A percentile compares a stretch with the other conserved stretches of the same genome.
phyloP scores from a whole-genome alignment of 1,140 invertebrate genomes.

The Drosophila littoralis region DNA sequence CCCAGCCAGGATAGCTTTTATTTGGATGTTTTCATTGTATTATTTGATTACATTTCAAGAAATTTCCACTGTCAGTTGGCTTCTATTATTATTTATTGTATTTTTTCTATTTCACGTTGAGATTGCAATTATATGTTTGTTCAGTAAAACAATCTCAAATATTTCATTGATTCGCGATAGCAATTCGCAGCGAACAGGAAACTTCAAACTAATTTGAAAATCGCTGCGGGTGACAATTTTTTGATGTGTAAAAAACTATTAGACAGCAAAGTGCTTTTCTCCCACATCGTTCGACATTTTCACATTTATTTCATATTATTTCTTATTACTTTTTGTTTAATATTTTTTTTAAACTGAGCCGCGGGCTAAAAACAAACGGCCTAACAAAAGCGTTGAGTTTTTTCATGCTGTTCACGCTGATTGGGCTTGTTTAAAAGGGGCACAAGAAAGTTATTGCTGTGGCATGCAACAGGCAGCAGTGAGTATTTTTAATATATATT shows the following conservation, averaged over 20 bases:
- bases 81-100: slow-evolving; percentile 15
- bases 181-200: slow-evolving; percentile 3
- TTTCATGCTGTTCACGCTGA: not conserved
- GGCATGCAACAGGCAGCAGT: not conserved
- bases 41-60: not conserved
- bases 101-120: not conserved
- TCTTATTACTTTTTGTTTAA: slow-evolving; percentile 10
- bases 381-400: slow-evolving; percentile 4
- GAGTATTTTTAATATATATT: no score
- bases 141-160: slow-evolving; percentile 7
- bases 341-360: not conserved
- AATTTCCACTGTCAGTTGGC: not conserved
- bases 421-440: not conserved
- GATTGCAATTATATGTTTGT: not conserved
- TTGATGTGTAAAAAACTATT: slow-evolving; percentile 33
- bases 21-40: not conserved
- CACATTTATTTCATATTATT: slow-evolving; percentile 20
- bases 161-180: slow-evolving; percentile 16
- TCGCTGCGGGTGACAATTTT: slow-evolving; percentile 52
- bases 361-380: slow-evolving; percentile 2
- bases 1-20: not conserved
- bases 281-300: slow-evolving; percentile 3
- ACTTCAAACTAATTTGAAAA: slow-evolving; percentile 44
- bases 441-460: not conserved
- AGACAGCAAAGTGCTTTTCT: not conserved